A percentile compares a stretch with the other conserved stretches of the same genome.
Conservation (phyloP, 2,113 vertebrate genomes). For the Coptodon rendalli region DNA sequence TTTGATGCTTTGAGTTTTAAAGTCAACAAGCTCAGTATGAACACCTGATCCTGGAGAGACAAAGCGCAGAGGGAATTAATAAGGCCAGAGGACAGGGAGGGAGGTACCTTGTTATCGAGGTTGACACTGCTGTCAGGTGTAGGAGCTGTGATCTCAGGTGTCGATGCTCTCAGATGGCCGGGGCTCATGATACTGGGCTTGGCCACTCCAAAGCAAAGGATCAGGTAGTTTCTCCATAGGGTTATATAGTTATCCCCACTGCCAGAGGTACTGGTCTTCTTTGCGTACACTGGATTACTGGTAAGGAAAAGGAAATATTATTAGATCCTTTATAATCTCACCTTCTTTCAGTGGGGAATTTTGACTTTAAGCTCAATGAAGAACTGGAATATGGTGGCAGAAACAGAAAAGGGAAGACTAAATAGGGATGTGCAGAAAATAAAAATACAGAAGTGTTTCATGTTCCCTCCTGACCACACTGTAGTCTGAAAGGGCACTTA, state of each 20-base stretch:
- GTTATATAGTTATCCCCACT: constrained; percentile 85
- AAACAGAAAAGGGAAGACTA: neutral
- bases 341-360: neutral
- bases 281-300: constrained; percentile 92
- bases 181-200: constrained; percentile 97
- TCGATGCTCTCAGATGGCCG: constrained; percentile 89
- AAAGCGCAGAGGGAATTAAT: constrained; percentile 17
- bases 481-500: constrained; percentile 53
- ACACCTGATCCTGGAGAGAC: constrained; percentile 42
- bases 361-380: neutral
- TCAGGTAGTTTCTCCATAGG: constrained; percentile 96
- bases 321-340: neutral
- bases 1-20: constrained; percentile 18
- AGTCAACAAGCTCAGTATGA: constrained; percentile 35
- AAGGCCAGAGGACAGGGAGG: neutral
- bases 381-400: neutral
- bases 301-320: constrained; percentile 9
- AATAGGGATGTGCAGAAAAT: neutral
- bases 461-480: neutral
- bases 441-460: neutral
- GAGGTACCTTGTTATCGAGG: constrained; percentile 95
- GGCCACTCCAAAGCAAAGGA: constrained; percentile 94
- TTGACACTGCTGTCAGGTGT: constrained; percentile 84
- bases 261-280: constrained; percentile 87
- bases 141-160: constrained; percentile 88